Evolutionary conservation across 2,888 invertebrate species (phyloP), one percentile per base, ranked within the genome.

Genomic region (Pycnomerus fuliginosus): DNA sequence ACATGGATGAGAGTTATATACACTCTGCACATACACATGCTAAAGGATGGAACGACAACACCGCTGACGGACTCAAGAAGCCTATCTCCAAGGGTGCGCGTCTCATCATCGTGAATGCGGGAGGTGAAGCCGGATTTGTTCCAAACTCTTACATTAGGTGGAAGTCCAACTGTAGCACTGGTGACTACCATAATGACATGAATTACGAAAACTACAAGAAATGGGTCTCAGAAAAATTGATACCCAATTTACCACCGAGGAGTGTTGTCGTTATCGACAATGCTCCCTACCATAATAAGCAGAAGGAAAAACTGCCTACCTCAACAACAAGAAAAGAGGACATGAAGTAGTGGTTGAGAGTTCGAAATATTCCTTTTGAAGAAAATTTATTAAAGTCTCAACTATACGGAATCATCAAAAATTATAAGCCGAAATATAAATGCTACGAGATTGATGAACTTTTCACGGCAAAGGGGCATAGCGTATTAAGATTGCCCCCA

Each of bases 241-340:
- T 52, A 14, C 35, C 35, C 8, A 58, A 58, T 48, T 39, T 58
- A 16, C 48, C 48, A 4, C 38, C 37, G 27, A 39, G 39, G n/a
- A 49, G 47, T 16, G 48, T 56, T n/a, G 25, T 55, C 2, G 55
- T 59, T 8, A 48, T 59, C 15, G 56, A 60, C 34, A 60, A 60
- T 36, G 47, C 35, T n/a, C 25, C 35, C 12, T 35, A 35, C 10
- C 35, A 35, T 13, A 35, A 35, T 15, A 25, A 16, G 17, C 12
- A 35, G 12, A 14, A 11, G n/a, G 28, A 37, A 13, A 30, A 29
- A 37, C 12, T 10, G 2, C 35, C 35, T 3, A 24, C 3, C 2
- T 12, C 5, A 8, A 14, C 14, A 15, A 10, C 35, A 35, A 24
- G 13, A 35, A 35, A 35, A 25, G 11, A 12, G 2, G 17, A 37